Percentiles rank a stretch among this genome's conserved stretches.
Conservation (phyloP, 92 coral and sea anemone species). For the Porites lobata region DNA sequence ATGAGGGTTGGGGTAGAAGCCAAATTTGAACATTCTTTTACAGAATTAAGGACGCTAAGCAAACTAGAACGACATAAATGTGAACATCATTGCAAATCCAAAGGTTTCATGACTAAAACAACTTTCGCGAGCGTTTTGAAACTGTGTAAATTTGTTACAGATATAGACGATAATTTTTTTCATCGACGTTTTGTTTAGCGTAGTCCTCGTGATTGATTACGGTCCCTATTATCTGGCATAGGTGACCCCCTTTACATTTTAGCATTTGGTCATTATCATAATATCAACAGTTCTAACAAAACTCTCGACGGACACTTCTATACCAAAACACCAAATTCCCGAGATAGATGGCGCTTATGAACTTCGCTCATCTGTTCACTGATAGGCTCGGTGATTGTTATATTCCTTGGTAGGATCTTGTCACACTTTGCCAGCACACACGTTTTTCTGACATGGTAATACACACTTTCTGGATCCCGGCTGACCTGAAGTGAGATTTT, state of each 20-base stretch:
- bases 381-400: conserved; percentile 12
- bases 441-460: conserved; percentile 24
- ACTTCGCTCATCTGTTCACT: conserved; percentile 20
- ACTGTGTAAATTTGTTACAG: conserved; percentile 6
- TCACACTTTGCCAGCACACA: conserved; percentile 19
- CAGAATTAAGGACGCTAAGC: neutral
- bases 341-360: conserved; percentile 8
- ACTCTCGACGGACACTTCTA: conserved; percentile 5
- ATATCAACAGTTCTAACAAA: conserved; percentile 1
- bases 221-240: conserved; percentile 3
- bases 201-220: conserved; percentile 10
- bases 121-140: conserved; percentile 10
- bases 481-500: conserved; percentile 26
- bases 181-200: neutral
- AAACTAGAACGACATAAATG: conserved; percentile 10
- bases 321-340: conserved; percentile 21
- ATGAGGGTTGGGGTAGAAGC: neutral
- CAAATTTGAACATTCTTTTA: neutral
- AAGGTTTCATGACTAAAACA: conserved; percentile 11
- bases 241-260: conserved; percentile 7
- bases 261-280: conserved; percentile 12
- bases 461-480: conserved; percentile 26
- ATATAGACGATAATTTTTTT: neutral
- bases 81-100: neutral
- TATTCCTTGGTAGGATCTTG: conserved; percentile 15